Conservation (phyloP, 2,797 vertebrate genomes). For the Microctenopoma stevenorrisi region DNA sequence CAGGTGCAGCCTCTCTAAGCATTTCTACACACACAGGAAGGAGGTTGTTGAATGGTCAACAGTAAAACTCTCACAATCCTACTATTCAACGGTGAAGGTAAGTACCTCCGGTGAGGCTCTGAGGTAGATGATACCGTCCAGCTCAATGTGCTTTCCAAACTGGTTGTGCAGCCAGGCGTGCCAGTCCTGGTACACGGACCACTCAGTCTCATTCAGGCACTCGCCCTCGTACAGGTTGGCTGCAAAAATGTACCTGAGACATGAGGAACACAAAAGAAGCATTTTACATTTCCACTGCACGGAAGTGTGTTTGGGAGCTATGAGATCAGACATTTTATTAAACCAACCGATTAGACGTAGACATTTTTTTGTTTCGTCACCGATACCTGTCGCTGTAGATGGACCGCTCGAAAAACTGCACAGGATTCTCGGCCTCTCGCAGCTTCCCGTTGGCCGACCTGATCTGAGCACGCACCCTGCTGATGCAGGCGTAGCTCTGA, state of each 20-base stretch:
- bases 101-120: slow-evolving; percentile 90
- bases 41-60: not conserved
- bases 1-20: slow-evolving; percentile 87
- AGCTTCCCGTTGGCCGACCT: slow-evolving; percentile 81
- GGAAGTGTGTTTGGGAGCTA: not conserved
- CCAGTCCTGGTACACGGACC: slow-evolving; percentile 96
- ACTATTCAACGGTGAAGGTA: accelerated
- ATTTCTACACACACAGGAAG: slow-evolving; percentile 79
- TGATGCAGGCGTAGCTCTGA: slow-evolving; percentile 94
- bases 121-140: slow-evolving; percentile 95
- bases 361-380: no score
- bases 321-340: no score
- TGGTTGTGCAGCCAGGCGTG: slow-evolving; percentile 90
- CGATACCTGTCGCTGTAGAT: slow-evolving; percentile 94
- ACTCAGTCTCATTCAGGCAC: slow-evolving; percentile 93
- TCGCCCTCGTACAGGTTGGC: slow-evolving; percentile 93
- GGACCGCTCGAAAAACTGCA: slow-evolving; percentile 92
- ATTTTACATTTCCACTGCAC: no score
- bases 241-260: slow-evolving; percentile 92
- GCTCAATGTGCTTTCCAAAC: slow-evolving; percentile 87
- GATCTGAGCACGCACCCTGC: slow-evolving; percentile 91
- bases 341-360: no score
- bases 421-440: slow-evolving; percentile 82
- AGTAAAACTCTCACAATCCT: not conserved
- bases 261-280: not conserved